A percentile compares a stretch with the other conserved stretches of the same genome.
These are phyloP conservation scores for Salvelinus sp. DNA, from an alignment of 2,113 vertebrate species.

Conservation along the genomic window DNA sequence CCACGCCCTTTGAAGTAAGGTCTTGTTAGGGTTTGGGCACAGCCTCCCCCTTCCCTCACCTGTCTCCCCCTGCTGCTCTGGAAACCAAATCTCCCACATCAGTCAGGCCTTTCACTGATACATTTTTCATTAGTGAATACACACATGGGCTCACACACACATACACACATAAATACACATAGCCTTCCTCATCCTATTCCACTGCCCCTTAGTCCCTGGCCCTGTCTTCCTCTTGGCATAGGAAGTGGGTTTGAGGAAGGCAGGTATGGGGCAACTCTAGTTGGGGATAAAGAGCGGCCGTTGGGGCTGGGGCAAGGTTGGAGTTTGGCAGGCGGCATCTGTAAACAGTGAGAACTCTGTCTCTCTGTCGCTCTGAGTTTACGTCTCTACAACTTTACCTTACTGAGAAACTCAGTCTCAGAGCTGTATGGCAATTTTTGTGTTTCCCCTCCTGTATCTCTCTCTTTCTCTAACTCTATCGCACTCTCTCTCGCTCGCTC, in stretches of 20 bases:
- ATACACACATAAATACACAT: too few species aligned
- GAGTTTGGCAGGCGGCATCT: not conserved
- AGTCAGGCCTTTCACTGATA: conserved; percentile 90
- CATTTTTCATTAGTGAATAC: conserved; percentile 77
- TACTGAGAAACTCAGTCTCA: not conserved
- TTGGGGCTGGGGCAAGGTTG: not conserved
- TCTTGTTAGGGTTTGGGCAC: conserved; percentile 61
- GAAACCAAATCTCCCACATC: conserved; percentile 86
- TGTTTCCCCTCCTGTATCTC: not conserved
- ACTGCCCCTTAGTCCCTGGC: conserved; percentile 19
- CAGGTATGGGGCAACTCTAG: not conserved
- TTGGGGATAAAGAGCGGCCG: too few species aligned
- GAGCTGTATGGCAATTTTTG: not conserved
- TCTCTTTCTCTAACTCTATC: not conserved
- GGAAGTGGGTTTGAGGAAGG: not conserved
- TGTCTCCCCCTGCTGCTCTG: conserved; percentile 48
- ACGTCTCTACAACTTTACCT: not conserved
- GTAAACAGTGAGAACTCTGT: not conserved
- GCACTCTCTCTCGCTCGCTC: conserved; percentile 1
- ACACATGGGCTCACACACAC: conserved; percentile 27
- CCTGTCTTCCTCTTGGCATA: conserved; percentile 38
- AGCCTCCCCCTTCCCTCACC: conserved; percentile 24
- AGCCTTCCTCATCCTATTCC: not conserved
- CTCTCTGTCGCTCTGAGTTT: not conserved
- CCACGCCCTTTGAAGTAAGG: conserved; percentile 68